phyloP scores from a whole-genome alignment of 2,888 invertebrate species.

The Nemotelus nigrinus region DNA sequence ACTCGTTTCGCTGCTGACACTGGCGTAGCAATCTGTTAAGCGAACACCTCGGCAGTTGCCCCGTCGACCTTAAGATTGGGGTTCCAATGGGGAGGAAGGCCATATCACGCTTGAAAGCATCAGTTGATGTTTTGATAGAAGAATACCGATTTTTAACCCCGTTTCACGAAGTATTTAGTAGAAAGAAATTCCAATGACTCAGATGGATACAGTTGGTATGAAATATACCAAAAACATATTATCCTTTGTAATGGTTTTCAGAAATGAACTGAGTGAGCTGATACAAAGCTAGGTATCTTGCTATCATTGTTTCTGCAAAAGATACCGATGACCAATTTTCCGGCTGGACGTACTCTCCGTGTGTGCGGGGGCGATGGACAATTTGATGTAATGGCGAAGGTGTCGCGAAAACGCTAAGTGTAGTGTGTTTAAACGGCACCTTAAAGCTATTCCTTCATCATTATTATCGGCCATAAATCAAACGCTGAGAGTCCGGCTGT shows the following conservation, averaged over 20 bases:
- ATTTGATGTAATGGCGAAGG: background rate
- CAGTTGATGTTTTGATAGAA: too few species aligned
- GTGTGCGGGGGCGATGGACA: background rate
- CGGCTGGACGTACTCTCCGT: background rate
- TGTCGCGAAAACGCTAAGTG: background rate
- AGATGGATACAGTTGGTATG: too few species aligned
- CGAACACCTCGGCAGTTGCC: conserved; percentile 3
- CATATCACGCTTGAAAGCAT: too few species aligned
- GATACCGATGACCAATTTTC: background rate
- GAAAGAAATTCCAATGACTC: too few species aligned
- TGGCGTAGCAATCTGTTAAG: conserved; percentile 29
- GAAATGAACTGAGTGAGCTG: too few species aligned
- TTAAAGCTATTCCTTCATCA: background rate
- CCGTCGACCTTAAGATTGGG: background rate
- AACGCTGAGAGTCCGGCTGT: background rate
- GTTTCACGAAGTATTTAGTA: too few species aligned
- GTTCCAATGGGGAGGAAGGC: too few species aligned
- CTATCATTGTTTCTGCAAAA: too few species aligned
- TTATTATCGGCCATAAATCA: conserved; percentile 5
- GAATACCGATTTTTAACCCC: too few species aligned
- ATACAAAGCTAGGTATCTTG: too few species aligned
- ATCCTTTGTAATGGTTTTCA: too few species aligned
- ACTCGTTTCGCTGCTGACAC: background rate
- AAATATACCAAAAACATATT: too few species aligned
- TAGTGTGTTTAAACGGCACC: background rate